phyloP scores from a whole-genome alignment of 2,797 vertebrate genomes.

The Amazonetta brasiliensis region DNA sequence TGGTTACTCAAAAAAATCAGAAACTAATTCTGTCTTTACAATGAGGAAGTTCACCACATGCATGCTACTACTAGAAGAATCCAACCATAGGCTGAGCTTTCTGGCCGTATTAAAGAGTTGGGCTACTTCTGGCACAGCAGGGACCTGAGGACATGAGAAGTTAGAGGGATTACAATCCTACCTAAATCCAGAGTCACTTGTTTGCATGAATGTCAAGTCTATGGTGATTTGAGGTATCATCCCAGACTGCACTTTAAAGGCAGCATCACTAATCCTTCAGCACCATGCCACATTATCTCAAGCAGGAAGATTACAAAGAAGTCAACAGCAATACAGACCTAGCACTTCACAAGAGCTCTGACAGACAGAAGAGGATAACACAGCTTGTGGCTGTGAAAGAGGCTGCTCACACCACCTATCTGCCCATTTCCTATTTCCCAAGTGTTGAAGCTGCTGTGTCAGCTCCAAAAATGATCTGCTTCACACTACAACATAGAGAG shows the following conservation, averaged over 20 bases:
- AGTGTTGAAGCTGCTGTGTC: not conserved
- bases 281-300: not conserved
- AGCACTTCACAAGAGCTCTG: not conserved
- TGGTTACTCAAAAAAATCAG: not conserved
- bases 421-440: not conserved
- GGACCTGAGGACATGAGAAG: not conserved
- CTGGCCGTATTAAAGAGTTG: not conserved
- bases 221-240: not conserved
- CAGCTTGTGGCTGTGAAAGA: not conserved
- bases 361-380: not conserved
- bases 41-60: not conserved
- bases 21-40: not conserved
- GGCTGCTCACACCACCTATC: not conserved
- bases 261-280: not conserved
- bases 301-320: not conserved
- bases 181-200: not conserved
- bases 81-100: not conserved
- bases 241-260: not conserved
- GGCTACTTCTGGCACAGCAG: not conserved
- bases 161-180: fast-evolving
- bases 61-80: not conserved
- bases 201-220: not conserved
- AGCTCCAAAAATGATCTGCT: not conserved
- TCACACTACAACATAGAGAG: not conserved
- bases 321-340: not conserved